phyloP scores from a whole-genome alignment of 2,888 invertebrate species.

The Acholoe squamosa region DNA sequence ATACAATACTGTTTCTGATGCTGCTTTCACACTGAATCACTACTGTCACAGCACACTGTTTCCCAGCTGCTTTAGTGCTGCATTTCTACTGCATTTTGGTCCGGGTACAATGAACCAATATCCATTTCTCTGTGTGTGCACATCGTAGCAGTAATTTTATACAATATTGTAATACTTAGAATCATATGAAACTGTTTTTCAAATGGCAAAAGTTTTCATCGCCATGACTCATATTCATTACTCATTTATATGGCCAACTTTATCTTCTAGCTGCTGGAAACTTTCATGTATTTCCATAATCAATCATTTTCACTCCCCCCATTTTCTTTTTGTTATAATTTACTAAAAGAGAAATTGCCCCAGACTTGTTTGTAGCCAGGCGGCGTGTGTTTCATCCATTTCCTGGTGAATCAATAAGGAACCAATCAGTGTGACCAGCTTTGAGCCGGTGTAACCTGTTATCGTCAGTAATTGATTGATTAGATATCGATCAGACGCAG shows the following conservation, averaged over 20 bases:
- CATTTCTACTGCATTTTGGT: too few species aligned
- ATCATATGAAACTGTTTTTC: too few species aligned
- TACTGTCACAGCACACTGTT: too few species aligned
- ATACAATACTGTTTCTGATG: too few species aligned
- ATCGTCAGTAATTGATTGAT: slow-evolving; percentile 49
- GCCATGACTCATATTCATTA: too few species aligned
- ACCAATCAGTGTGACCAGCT: not conserved
- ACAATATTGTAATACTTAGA: too few species aligned
- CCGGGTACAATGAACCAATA: too few species aligned
- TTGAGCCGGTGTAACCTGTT: not conserved
- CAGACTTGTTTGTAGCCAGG: not conserved
- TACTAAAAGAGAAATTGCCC: not conserved
- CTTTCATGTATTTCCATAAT: not conserved
- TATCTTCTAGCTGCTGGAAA: not conserved
- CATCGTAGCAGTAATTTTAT: too few species aligned
- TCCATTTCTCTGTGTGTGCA: too few species aligned
- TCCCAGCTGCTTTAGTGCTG: too few species aligned
- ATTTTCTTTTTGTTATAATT: not conserved
- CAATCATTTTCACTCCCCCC: not conserved
- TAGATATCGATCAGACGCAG: not conserved
- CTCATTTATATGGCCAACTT: not conserved
- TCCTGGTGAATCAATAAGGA: slow-evolving; percentile 14
- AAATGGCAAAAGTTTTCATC: too few species aligned
- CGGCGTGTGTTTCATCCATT: not conserved
- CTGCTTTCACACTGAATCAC: too few species aligned